phyloP scores from a whole-genome alignment of 2,113 vertebrate species.

The Aix galericulata region DNA sequence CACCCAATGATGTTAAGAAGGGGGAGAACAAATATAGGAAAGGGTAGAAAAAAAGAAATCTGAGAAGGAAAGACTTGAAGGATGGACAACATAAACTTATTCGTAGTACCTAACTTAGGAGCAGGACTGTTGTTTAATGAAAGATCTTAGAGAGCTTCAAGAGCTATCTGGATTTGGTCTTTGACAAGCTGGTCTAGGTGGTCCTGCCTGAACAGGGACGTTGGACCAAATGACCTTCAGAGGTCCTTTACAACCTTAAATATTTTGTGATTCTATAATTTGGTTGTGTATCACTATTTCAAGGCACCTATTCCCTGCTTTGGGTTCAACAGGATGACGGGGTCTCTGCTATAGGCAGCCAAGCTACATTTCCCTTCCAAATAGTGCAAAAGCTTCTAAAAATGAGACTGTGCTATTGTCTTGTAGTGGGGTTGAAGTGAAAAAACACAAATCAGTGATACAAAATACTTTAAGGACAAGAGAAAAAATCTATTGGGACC shows the following conservation, averaged over 20 bases:
- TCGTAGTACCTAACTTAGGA: not conserved
- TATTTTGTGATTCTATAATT: not conserved
- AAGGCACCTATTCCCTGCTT: not conserved
- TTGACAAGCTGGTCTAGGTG: not conserved
- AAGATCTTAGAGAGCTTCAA: not conserved
- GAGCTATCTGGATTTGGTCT: not conserved
- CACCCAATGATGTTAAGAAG: not conserved
- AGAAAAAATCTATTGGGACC: not conserved
- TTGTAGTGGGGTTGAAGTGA: not conserved
- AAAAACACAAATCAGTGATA: not conserved
- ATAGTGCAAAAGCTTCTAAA: not conserved
- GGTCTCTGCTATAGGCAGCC: not conserved
- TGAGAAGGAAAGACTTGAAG: not conserved
- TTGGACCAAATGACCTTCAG: not conserved
- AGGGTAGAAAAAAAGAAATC: not conserved
- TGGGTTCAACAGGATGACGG: not conserved
- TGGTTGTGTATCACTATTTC: not conserved
- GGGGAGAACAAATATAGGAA: not conserved
- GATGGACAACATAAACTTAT: not conserved
- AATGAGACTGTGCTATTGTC: not conserved
- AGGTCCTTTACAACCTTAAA: not conserved
- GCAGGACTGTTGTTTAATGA: not conserved
- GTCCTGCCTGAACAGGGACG: not conserved
- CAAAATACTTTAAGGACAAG: not conserved
- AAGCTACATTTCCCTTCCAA: not conserved